Evolutionary conservation across 2,113 vertebrate species (phyloP), one percentile per base, ranked within the genome.

Genomic region (Lathamus discolor): DNA sequence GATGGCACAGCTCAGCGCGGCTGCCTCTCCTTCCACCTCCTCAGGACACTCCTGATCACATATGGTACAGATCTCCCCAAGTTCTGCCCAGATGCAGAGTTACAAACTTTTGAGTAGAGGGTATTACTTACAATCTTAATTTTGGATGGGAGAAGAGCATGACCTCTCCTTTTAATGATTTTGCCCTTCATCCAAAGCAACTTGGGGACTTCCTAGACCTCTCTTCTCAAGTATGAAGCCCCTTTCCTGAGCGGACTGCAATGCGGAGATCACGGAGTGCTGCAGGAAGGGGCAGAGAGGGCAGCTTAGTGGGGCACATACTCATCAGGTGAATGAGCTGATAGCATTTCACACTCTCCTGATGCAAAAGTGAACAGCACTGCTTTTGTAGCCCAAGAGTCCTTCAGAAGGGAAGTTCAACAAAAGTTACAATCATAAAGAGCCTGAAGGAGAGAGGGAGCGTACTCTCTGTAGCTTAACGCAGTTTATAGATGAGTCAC

Each of bases 11-110:
- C 27, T 75, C 1, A 1, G 11, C 10, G 43, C 2, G 1, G 10
- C 17, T 73, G 29, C 57, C 22, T 10, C 10, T 24, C 7, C 25
- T 81, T 86, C 25, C 15, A 61, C 18, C 11, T 90, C 46, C 28
- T 41, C 33, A 22, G 22, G 63, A 88, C 5, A 18, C 17, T 62
- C 10, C 33, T 0, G 1, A 15, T 24, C 28, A 54, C 0, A 0
- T 10, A 14, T 7, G 4, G 35, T 57, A 19, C 49, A 29, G n/a
- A 28, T 37, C 8, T 83, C 19, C 46, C 29, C 24, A 49, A 25
- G 11, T 31, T 91, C 74, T 54, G 11, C 39, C 17, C 35, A 89
- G 13, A 10, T 5, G 15, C 24, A 72, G 25, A 75, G 23, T 70
- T 61, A 43, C 17, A 88, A 57, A 2, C 3, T 41, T 67, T 46